A percentile compares a stretch with the other conserved stretches of the same genome.
These are phyloP conservation scores for Todiramphus saurophagus DNA, from an alignment of 2,113 vertebrate species.

Conservation along the genomic window DNA sequence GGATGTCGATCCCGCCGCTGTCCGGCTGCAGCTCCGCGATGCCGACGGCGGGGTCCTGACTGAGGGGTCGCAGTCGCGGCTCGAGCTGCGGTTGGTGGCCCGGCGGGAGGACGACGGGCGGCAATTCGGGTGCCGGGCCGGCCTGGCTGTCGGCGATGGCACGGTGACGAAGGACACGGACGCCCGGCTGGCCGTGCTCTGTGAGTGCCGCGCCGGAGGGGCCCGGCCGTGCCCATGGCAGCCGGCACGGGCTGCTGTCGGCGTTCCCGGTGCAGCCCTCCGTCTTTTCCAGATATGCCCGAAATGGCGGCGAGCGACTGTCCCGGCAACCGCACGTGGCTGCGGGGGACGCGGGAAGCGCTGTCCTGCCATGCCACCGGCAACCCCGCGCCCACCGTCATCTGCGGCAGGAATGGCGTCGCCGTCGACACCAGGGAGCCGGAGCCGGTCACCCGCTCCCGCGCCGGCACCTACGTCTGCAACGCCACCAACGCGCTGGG, in stretches of 20 bases:
- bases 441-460: background rate
- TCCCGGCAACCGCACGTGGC: background rate
- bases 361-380: background rate
- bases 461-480: background rate
- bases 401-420: background rate
- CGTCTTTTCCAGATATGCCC: background rate
- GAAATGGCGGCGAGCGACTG: background rate
- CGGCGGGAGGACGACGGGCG: background rate
- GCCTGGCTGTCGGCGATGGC: background rate
- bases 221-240: background rate
- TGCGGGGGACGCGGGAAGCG: background rate
- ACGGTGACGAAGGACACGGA: background rate
- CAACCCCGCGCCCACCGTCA: background rate
- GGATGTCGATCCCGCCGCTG: accelerated
- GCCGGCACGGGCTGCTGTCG: accelerated
- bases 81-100: background rate
- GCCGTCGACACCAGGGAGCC: background rate
- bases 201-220: background rate
- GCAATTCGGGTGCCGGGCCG: background rate
- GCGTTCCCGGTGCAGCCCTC: background rate
- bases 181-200: background rate
- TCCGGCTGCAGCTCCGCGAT: background rate
- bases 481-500: background rate
- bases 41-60: background rate
- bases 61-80: background rate